Evolutionary conservation across 2,113 vertebrate species (phyloP).

Genomic region (Apteryx owenii): DNA sequence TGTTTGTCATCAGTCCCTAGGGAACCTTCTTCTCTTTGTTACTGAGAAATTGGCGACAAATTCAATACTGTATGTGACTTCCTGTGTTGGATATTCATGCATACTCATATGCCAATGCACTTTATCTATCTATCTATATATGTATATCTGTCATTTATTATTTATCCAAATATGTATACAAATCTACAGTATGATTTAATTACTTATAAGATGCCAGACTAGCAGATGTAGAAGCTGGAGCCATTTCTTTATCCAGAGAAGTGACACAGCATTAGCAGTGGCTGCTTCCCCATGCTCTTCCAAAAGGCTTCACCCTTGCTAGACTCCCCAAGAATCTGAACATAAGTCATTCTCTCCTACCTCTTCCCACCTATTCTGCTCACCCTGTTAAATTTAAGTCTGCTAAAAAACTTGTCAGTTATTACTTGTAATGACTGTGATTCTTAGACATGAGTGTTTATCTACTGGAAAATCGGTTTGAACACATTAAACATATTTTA

Average conservation of each 20-base stretch:
- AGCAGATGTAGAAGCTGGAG: constrained; percentile 42
- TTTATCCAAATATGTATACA: constrained; percentile 39
- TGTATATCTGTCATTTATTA: constrained; percentile 44
- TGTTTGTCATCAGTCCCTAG: constrained; percentile 55
- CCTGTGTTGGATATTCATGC: constrained; percentile 3
- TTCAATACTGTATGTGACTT: constrained; percentile 33
- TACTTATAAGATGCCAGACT: constrained; percentile 55
- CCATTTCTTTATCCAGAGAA: not conserved
- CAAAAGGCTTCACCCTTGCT: not conserved
- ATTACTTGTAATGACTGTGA: not conserved
- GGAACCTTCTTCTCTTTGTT: constrained; percentile 59
- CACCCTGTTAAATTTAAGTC: not conserved
- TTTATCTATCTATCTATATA: not conserved
- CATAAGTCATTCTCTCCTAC: not conserved
- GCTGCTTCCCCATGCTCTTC: not conserved
- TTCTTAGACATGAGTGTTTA: not conserved
- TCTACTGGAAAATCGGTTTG: not conserved
- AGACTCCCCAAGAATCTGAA: not conserved
- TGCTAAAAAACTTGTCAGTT: not conserved
- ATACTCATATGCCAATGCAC: not conserved
- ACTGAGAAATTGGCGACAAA: constrained; percentile 55
- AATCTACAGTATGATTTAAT: constrained; percentile 33
- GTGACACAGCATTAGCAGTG: not conserved
- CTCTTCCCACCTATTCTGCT: not conserved
- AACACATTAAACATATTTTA: not conserved